phyloP scores from a whole-genome alignment of 2,113 vertebrate genomes.

The Apeltes quadracus region DNA sequence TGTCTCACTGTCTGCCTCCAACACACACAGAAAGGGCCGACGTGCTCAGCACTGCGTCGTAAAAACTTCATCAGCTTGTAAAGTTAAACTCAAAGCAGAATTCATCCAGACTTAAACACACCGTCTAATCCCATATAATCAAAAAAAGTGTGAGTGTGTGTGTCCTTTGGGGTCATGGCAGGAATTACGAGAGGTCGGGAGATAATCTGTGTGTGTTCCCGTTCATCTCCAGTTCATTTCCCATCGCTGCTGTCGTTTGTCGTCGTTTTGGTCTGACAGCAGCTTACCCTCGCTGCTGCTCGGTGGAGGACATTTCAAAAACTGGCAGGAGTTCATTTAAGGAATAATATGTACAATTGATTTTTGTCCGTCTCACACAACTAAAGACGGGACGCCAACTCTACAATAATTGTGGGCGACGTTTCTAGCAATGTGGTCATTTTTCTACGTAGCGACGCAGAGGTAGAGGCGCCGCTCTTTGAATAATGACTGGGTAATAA shows the following conservation, averaged over 20 bases:
- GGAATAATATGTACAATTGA: background rate
- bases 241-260: constrained; percentile 40
- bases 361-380: no score
- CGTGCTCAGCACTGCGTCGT: background rate
- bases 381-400: no score
- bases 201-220: constrained; percentile 75
- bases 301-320: background rate
- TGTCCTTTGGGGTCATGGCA: constrained; percentile 40
- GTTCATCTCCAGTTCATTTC: constrained; percentile 63
- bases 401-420: no score
- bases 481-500: no score
- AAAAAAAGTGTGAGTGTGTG: background rate
- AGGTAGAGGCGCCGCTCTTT: no score
- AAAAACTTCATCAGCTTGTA: background rate
- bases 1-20: constrained; percentile 35
- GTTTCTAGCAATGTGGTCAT: no score
- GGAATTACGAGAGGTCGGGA: constrained; percentile 55
- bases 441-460: no score
- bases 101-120: background rate
- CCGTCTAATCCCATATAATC: background rate
- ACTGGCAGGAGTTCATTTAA: background rate
- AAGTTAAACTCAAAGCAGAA: background rate
- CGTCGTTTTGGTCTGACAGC: constrained; percentile 52
- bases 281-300: constrained; percentile 27
- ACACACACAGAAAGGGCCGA: background rate